Conservation (phyloP, 1,140 invertebrate genomes). For the Tribolium madens region DNA sequence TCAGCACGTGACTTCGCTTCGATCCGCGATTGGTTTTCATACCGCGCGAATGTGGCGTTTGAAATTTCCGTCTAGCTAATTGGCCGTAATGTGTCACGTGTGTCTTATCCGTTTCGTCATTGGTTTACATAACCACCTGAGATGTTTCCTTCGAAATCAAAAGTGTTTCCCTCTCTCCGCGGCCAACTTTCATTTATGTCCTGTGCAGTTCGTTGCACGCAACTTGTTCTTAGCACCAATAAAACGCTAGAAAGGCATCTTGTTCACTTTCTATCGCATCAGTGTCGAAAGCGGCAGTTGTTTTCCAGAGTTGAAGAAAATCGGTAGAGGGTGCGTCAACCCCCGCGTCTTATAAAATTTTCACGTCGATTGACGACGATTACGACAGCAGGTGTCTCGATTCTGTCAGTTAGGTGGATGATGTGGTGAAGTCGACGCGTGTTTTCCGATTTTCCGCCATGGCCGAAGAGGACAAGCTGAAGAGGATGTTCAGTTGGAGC, state of each 20-base stretch:
- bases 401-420: not conserved
- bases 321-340: constrained; percentile 2
- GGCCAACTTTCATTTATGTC: constrained; percentile 43
- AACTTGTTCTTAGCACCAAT: constrained; percentile 39
- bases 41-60: too few relatives aligned
- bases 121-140: not conserved
- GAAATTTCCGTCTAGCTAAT: not conserved
- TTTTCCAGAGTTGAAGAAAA: not conserved
- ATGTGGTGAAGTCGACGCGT: constrained; percentile 14
- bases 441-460: not conserved
- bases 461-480: constrained; percentile 34
- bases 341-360: not conserved
- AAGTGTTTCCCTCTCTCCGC: constrained; percentile 30
- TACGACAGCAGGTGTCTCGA: not conserved
- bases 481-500: constrained; percentile 55
- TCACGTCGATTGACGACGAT: not conserved
- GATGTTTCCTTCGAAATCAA: constrained; percentile 16
- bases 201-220: constrained; percentile 46
- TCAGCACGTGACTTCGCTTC: too few relatives aligned
- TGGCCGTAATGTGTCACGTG: not conserved
- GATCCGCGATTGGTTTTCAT: too few relatives aligned
- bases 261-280: constrained; percentile 51
- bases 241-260: constrained; percentile 47
- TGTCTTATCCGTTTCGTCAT: not conserved
- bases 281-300: constrained; percentile 32